These are phyloP conservation scores for Melospiza georgiana DNA, from an alignment of 2,113 vertebrate species.

Conservation along the genomic window DNA sequence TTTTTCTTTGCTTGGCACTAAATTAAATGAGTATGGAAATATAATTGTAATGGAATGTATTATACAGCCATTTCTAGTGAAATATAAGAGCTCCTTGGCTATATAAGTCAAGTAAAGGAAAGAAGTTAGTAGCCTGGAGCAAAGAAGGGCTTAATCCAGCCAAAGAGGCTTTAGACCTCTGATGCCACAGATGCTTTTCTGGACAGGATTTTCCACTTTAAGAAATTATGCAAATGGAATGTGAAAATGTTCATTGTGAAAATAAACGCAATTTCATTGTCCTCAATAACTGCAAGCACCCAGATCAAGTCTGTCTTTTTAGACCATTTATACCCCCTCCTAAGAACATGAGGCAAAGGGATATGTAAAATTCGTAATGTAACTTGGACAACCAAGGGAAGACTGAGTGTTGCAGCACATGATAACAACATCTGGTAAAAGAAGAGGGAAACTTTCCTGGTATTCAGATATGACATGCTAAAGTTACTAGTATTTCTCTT, in stretches of 20 bases:
- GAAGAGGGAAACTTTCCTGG: not conserved
- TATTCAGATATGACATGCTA: not conserved
- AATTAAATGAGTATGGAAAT: not conserved
- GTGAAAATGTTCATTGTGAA: not conserved
- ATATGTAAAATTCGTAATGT: not conserved
- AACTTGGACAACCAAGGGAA: not conserved
- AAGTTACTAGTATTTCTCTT: not conserved
- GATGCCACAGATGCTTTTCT: not conserved
- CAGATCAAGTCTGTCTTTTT: not conserved
- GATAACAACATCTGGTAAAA: not conserved
- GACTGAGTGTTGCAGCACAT: fast-evolving
- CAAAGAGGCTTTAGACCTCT: not conserved
- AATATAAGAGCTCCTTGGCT: not conserved
- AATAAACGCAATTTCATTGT: not conserved
- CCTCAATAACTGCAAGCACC: not conserved
- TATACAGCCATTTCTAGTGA: not conserved
- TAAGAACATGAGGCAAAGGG: not conserved
- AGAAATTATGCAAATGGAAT: not conserved
- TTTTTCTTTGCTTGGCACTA: not conserved
- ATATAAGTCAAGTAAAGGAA: not conserved
- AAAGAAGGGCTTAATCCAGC: not conserved
- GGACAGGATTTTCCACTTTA: not conserved
- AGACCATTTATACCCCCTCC: not conserved
- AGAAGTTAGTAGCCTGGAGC: not conserved
- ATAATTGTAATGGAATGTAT: not conserved